Percentiles rank a stretch among this genome's conserved stretches.
Conservation (phyloP, 2,113 vertebrate genomes). For the Rallus limicola region DNA sequence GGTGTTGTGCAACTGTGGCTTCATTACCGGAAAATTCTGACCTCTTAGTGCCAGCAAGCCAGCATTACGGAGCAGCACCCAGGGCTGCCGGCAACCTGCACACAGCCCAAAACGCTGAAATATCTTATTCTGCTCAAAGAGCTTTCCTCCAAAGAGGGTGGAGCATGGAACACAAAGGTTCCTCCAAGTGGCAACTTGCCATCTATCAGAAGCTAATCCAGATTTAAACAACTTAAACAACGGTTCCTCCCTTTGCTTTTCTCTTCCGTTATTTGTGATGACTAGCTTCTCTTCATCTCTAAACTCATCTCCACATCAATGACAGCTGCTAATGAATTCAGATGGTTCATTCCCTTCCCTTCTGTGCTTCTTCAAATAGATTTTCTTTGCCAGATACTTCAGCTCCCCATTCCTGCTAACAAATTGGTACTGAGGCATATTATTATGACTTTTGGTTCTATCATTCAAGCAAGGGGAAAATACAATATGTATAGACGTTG, state of each 20-base stretch:
- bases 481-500: background rate
- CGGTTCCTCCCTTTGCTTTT: constrained; percentile 19
- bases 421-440: constrained; percentile 15
- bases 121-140: background rate
- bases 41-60: background rate
- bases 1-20: background rate
- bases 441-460: constrained; percentile 33
- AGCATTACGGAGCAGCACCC: background rate
- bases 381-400: constrained; percentile 26
- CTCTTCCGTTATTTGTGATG: constrained; percentile 22
- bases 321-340: constrained; percentile 66
- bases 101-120: background rate
- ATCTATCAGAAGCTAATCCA: background rate
- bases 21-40: background rate
- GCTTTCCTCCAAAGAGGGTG: background rate
- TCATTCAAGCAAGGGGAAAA: constrained; percentile 30
- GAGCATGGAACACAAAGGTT: background rate
- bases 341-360: constrained; percentile 50
- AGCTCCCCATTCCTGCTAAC: constrained; percentile 23
- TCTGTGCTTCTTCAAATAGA: constrained; percentile 23
- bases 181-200: background rate
- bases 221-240: background rate
- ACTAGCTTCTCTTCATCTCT: constrained; percentile 28
- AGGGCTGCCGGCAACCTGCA: background rate
- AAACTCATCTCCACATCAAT: constrained; percentile 61